Percentiles rank a stretch among this genome's conserved stretches.
These are phyloP conservation scores for Notiomystis cincta DNA, from an alignment of 2,113 vertebrate genomes.

Conservation along the genomic window DNA sequence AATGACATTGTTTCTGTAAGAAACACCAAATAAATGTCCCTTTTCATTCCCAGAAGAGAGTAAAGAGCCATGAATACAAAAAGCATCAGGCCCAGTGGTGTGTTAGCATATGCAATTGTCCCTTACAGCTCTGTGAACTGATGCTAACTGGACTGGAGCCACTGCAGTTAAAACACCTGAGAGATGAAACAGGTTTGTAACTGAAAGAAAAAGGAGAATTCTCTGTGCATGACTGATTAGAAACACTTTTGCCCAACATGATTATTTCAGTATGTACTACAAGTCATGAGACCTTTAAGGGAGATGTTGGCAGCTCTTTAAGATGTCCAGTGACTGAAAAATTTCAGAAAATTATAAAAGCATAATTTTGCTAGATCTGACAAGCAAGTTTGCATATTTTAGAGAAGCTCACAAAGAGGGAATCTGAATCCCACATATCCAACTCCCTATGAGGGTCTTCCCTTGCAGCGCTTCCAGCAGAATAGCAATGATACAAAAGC, in stretches of 20 bases:
- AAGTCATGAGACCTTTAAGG: not conserved
- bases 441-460: not conserved
- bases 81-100: not conserved
- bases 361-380: not conserved
- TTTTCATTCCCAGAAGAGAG: not conserved
- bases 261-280: not conserved
- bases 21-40: slow-evolving; percentile 50
- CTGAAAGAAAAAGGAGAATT: not conserved
- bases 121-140: not conserved
- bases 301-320: not conserved
- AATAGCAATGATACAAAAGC: not conserved
- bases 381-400: not conserved
- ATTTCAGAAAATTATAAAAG: not conserved
- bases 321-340: not conserved
- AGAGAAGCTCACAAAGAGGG: not conserved
- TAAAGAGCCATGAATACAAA: not conserved
- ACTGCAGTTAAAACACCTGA: not conserved
- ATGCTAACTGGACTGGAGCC: not conserved
- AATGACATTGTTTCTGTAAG: slow-evolving; percentile 23
- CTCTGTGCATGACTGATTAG: not conserved
- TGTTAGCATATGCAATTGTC: not conserved
- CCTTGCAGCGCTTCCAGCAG: not conserved
- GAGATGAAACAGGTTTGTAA: slow-evolving; percentile 2
- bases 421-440: not conserved
- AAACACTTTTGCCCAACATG: not conserved